Evolutionary conservation across 2,797 vertebrate species (phyloP).

Genomic region (Fratercula arctica): DNA sequence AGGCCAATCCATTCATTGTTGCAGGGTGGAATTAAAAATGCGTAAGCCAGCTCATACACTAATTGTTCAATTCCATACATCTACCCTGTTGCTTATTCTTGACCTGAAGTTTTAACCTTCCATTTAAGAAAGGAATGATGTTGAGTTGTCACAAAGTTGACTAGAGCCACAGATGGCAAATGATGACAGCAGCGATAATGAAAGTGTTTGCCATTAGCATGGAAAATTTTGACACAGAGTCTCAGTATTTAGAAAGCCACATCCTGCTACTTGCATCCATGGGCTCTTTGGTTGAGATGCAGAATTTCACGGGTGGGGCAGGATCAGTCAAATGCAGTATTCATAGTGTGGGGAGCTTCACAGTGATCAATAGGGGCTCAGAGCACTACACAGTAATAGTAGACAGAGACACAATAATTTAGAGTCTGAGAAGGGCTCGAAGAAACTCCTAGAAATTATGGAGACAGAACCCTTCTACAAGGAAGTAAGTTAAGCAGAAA

Average conservation of each 20-base stretch:
- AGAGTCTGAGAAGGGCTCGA: background rate
- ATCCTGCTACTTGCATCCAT: background rate
- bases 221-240: background rate
- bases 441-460: background rate
- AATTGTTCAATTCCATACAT: background rate
- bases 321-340: background rate
- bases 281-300: background rate
- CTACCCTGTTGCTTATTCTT: background rate
- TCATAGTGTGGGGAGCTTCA: background rate
- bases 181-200: background rate
- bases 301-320: background rate
- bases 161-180: background rate
- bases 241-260: background rate
- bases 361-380: background rate
- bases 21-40: background rate
- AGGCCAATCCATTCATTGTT: background rate
- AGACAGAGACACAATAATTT: background rate
- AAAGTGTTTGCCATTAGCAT: background rate
- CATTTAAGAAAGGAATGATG: background rate
- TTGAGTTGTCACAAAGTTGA: background rate
- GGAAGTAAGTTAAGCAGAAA: background rate
- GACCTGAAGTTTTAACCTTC: background rate
- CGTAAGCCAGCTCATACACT: background rate
- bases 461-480: background rate
- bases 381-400: background rate